Percentiles rank a stretch among this genome's conserved stretches.
Conservation (phyloP, 2,888 invertebrate genomes). For the Erebia aethiops region DNA sequence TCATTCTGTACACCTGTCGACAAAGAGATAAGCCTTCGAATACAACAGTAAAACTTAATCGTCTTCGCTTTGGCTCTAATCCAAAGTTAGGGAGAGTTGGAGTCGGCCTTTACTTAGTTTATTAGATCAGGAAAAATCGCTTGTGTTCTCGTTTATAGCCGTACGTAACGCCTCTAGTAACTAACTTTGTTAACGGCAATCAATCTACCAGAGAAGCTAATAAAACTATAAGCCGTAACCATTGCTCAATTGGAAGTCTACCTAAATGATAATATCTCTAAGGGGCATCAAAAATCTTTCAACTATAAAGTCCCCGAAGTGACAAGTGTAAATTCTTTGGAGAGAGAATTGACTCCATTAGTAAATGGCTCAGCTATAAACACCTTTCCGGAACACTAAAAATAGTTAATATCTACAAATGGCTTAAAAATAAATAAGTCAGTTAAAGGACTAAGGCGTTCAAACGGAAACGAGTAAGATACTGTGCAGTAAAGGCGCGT, state of each 20-base stretch:
- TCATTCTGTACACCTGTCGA: conserved; percentile 68
- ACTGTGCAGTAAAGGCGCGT: conserved; percentile 78
- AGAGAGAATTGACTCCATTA: not conserved
- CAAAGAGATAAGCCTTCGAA: conserved; percentile 43
- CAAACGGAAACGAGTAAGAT: conserved; percentile 74
- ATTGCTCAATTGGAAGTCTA: not conserved
- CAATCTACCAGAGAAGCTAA: not conserved
- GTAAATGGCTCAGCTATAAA: not conserved
- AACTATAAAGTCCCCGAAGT: not conserved
- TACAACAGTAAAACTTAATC: not conserved
- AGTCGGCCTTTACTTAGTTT: not conserved
- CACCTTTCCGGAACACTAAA: conserved; percentile 19
- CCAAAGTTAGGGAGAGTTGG: not conserved
- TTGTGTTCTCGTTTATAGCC: not conserved
- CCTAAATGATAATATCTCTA: not conserved
- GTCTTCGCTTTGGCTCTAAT: not conserved
- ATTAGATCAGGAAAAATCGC: not conserved
- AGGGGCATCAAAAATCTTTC: not conserved
- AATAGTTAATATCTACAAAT: conserved; percentile 52
- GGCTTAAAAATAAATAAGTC: conserved; percentile 56
- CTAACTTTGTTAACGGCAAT: not conserved
- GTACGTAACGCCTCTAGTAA: too few species aligned
- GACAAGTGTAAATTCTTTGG: not conserved
- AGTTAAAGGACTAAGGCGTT: conserved; percentile 54
- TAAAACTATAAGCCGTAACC: too few species aligned